phyloP scores from a whole-genome alignment of 92 coral and sea anemone genomes.

The Phymanthus crucifer region DNA sequence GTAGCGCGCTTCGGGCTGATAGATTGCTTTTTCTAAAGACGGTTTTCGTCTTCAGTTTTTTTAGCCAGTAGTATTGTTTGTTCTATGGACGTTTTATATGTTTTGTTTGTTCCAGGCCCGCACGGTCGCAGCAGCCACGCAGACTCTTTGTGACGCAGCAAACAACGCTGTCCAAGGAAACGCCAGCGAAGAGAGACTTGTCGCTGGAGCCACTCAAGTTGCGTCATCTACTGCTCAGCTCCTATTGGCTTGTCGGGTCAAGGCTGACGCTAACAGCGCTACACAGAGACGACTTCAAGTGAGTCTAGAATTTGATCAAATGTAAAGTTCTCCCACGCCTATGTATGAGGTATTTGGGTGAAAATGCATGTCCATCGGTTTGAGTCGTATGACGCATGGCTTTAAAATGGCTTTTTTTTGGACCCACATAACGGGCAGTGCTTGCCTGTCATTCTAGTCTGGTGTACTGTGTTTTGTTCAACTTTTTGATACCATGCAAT shows the following conservation, averaged over 20 bases:
- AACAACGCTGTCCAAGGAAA: slow-evolving; percentile 99
- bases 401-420: no score
- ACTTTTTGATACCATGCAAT: neutral
- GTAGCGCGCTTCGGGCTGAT: neutral
- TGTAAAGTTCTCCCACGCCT: neutral
- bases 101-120: slow-evolving; percentile 66
- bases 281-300: slow-evolving; percentile 92
- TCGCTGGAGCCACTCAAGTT: slow-evolving; percentile 93
- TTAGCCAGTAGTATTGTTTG: neutral
- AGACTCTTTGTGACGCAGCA: slow-evolving; percentile 95
- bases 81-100: neutral
- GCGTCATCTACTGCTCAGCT: slow-evolving; percentile 98
- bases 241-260: slow-evolving; percentile 91
- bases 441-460: no score
- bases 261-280: slow-evolving; percentile 94
- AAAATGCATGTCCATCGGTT: neutral
- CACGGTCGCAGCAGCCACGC: slow-evolving; percentile 95
- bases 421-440: no score
- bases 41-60: neutral
- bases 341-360: neutral
- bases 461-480: neutral
- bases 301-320: neutral
- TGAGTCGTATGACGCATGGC: no score
- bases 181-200: slow-evolving; percentile 90
- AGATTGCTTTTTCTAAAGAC: slow-evolving; percentile 3